Percentiles rank a stretch among this genome's conserved stretches.
These are phyloP conservation scores for Cryptomyrus ogoouensis DNA, from an alignment of 2,113 vertebrate genomes.

Conservation along the genomic window DNA sequence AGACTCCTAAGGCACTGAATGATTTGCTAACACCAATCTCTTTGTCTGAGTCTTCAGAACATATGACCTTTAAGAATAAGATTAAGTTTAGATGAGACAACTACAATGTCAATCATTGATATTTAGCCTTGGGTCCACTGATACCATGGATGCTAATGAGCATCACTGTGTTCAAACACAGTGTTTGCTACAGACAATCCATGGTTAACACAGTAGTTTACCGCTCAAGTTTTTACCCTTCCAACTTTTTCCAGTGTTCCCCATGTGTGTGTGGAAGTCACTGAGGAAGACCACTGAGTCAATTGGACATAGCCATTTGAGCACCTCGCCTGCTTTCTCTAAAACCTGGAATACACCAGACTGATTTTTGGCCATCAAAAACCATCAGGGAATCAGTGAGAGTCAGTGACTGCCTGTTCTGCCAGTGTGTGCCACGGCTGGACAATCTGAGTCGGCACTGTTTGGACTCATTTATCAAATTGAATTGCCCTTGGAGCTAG, in stretches of 20 bases:
- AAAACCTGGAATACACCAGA: neutral
- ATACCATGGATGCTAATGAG: too few species aligned
- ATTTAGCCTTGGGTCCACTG: neutral
- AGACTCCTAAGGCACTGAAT: neutral
- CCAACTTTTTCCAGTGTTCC: too few species aligned
- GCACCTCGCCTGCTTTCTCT: neutral
- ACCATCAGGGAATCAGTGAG: neutral
- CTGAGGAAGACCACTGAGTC: too few species aligned
- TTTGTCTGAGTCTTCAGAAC: neutral
- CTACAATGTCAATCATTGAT: neutral
- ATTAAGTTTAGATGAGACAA: neutral
- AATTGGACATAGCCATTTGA: too few species aligned
- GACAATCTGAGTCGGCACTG: too few species aligned
- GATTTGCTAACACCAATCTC: neutral
- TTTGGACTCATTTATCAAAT: neutral
- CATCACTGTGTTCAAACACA: too few species aligned
- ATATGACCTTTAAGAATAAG: neutral
- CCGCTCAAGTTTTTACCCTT: too few species aligned
- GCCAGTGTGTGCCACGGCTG: neutral
- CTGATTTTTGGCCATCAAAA: neutral
- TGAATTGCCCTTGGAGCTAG: neutral
- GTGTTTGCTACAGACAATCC: too few species aligned
- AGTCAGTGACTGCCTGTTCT: neutral
- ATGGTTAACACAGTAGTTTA: too few species aligned
- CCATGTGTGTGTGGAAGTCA: too few species aligned